Percentiles rank a stretch among this genome's conserved stretches.
These are phyloP conservation scores for Heliornis fulica DNA, from an alignment of 2,113 vertebrate genomes.

Conservation along the genomic window DNA sequence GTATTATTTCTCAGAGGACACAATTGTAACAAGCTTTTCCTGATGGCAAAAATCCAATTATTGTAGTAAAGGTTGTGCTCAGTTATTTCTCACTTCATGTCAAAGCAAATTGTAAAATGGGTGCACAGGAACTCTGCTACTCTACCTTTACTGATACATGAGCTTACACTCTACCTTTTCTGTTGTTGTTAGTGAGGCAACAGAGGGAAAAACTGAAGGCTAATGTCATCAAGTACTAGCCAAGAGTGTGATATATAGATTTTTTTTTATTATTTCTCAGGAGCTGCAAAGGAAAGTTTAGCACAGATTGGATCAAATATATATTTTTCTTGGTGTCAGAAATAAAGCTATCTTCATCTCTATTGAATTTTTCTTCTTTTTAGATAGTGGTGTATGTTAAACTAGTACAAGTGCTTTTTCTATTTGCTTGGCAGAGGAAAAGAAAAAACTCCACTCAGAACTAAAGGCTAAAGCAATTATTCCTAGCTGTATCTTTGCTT, in stretches of 20 bases:
- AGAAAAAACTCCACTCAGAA: conserved; percentile 10
- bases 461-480: conserved; percentile 45
- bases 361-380: conserved; percentile 42
- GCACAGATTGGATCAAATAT: conserved; percentile 33
- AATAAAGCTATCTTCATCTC: conserved; percentile 33
- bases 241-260: not conserved
- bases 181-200: conserved; percentile 38
- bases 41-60: conserved; percentile 73
- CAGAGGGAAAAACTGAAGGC: conserved; percentile 18
- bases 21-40: conserved; percentile 48
- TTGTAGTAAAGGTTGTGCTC: conserved; percentile 51
- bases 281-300: conserved; percentile 1
- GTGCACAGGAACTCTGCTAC: conserved; percentile 2
- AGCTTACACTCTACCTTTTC: not conserved
- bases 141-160: not conserved
- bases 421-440: conserved; percentile 11
- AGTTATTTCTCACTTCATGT: conserved; percentile 47
- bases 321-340: conserved; percentile 7
- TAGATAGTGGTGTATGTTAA: conserved; percentile 24
- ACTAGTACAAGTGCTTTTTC: not conserved
- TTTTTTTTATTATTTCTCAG: conserved; percentile 3
- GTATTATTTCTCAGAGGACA: conserved; percentile 67
- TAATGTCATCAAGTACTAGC: not conserved
- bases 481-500: not conserved
- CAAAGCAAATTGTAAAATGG: conserved; percentile 54